Evolutionary conservation across 2,113 vertebrate genomes (phyloP), one percentile per base, ranked within the genome.

Genomic region (Paralichthys olivaceus): DNA sequence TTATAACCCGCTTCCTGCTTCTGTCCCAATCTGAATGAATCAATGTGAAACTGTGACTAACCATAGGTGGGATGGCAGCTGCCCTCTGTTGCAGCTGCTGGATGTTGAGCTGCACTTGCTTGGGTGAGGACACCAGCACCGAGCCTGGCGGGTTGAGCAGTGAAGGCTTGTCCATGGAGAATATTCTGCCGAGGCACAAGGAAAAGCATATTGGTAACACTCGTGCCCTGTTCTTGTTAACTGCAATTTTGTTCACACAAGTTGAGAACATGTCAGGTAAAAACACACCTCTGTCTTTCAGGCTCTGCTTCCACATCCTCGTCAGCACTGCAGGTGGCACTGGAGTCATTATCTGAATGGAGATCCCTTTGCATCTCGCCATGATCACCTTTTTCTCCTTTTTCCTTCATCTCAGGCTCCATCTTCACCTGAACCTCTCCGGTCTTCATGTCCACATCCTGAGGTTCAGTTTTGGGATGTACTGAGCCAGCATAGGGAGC

Each of bases 291-390:
- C 80, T 95, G 96, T 69, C 96, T 93, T 34, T 98, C 98, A 4
- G 95, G 96, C 65, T 99, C 98, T 15, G 95, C 95, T 17, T 99
- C 98, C 60, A 96, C 96, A 13, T 98, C 98, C 84, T 99, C 98
- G 28, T 99, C 98, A 5, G 98, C 98, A 78, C 98, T 99, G 93
- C 98, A 99, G 14, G 98, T 99, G 88, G 98, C 98, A 84, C 98
- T 99, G 0, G 98, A 99, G 80, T 99, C 98, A 14, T 99, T 97
- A 81, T 99, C 98, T 0, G 98, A 99, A 64, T 96, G 95, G 14
- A 85, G 73, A 67, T 94, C 93, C 69, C 95, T 94, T 6, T 76
- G 87, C 77, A 34, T 85, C 55, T 96, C 96, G 0, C 80, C 77
- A 29, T 79, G 80, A 47, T 90, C 84, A 80, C 84, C 90, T 65